Evolutionary conservation across 2,113 vertebrate genomes (phyloP).

Genomic region (Isurus oxyrinchus): DNA sequence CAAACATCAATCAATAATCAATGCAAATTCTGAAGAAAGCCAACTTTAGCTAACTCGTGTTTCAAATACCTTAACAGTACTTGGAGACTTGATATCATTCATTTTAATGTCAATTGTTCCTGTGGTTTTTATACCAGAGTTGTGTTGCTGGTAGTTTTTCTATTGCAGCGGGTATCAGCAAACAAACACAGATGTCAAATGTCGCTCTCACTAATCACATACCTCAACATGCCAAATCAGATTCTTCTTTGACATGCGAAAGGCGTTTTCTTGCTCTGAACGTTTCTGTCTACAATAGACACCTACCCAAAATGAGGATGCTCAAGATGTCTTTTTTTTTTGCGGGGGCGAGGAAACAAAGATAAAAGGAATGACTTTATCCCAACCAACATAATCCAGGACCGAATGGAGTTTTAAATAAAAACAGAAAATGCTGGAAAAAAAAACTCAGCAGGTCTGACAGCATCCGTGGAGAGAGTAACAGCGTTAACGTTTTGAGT

Average conservation of each 20-base stretch:
- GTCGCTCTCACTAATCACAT: not conserved
- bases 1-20: not conserved
- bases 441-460: too few relatives aligned
- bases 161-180: not conserved
- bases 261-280: not conserved
- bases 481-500: too few relatives aligned
- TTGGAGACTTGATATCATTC: not conserved
- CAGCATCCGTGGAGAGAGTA: too few relatives aligned
- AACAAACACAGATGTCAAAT: slow-evolving; percentile 29
- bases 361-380: not conserved
- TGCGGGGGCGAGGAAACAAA: not conserved
- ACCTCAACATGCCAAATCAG: not conserved
- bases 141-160: not conserved
- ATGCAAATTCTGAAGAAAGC: not conserved
- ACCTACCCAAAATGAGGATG: not conserved
- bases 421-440: too few relatives aligned
- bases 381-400: not conserved
- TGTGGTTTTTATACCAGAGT: not conserved
- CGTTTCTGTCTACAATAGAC: not conserved
- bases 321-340: not conserved
- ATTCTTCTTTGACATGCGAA: not conserved
- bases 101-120: not conserved
- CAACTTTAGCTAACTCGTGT: not conserved
- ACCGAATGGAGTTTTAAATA: too few relatives aligned
- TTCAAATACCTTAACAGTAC: not conserved